phyloP scores from a whole-genome alignment of 2,888 invertebrate species.

The Agriotes lineatus region DNA sequence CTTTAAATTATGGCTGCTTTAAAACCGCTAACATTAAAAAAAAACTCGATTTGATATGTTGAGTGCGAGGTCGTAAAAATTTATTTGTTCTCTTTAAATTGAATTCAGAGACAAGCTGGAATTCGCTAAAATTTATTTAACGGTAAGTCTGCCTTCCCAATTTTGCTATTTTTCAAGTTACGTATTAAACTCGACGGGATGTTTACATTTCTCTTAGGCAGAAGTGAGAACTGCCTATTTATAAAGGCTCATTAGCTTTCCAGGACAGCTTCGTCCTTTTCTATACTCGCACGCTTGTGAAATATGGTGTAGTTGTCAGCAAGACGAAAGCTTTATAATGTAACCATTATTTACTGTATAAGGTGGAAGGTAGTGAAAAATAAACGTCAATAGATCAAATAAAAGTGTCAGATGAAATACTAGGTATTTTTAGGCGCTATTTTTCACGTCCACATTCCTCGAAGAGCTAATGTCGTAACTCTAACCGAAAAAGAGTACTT shows the following conservation, averaged over 20 bases:
- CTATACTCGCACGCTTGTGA: constrained; percentile 8
- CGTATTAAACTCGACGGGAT: too few species aligned
- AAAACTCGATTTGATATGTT: too few species aligned
- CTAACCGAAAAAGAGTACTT: constrained; percentile 8
- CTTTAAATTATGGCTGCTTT: too few species aligned
- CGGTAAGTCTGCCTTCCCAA: too few species aligned
- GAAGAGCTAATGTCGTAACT: constrained; percentile 12
- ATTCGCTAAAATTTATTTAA: too few species aligned
- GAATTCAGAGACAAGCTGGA: too few species aligned
- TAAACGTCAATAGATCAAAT: constrained; percentile 34
- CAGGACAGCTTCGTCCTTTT: constrained; percentile 20
- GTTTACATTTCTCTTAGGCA: background rate
- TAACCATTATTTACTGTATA: constrained; percentile 35
- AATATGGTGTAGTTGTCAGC: constrained; percentile 32
- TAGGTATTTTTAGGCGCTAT: constrained; percentile 3
- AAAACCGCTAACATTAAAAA: too few species aligned
- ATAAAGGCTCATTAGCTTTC: constrained; percentile 18
- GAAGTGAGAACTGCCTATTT: constrained; percentile 3
- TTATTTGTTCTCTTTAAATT: too few species aligned
- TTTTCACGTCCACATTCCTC: constrained; percentile 3
- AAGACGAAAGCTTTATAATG: constrained; percentile 37
- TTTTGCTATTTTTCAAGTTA: too few species aligned
- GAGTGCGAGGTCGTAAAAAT: too few species aligned
- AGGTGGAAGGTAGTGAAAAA: constrained; percentile 36
- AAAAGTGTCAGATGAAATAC: constrained; percentile 29